Evolutionary conservation across 2,797 vertebrate species (phyloP).

Genomic region (Coilia nasus): DNA sequence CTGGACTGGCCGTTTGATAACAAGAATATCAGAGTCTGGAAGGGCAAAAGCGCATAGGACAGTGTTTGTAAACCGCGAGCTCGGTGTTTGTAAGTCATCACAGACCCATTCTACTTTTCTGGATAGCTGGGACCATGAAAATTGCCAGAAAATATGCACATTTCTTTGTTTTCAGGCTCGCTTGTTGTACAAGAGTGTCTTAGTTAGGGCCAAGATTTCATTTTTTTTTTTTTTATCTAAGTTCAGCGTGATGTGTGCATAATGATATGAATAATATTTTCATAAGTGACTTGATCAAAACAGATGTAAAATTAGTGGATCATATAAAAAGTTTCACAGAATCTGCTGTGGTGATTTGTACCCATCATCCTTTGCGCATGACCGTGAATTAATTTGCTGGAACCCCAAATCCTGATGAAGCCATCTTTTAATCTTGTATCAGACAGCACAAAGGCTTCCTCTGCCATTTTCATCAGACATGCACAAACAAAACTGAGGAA

Average conservation of each 20-base stretch:
- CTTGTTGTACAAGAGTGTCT: background rate
- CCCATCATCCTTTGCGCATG: background rate
- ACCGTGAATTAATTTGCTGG: background rate
- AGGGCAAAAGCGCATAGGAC: background rate
- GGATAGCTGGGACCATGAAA: background rate
- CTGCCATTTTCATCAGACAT: background rate
- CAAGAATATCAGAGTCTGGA: background rate
- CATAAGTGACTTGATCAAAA: background rate
- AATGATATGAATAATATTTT: constrained; percentile 3
- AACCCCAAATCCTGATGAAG: background rate
- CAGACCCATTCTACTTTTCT: background rate
- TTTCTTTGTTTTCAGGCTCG: background rate
- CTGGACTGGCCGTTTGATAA: constrained; percentile 31
- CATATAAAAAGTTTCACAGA: background rate
- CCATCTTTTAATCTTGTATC: background rate
- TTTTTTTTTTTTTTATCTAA: background rate
- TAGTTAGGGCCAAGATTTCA: background rate
- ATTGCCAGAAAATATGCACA: background rate
- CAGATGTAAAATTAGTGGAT: background rate
- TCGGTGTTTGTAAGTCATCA: background rate
- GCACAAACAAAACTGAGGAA: background rate
- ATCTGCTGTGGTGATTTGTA: background rate
- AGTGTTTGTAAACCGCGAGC: background rate
- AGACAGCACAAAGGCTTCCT: background rate
- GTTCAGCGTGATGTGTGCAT: background rate